Evolutionary conservation across 1,140 invertebrate genomes (phyloP).

Genomic region (Delia radicum): DNA sequence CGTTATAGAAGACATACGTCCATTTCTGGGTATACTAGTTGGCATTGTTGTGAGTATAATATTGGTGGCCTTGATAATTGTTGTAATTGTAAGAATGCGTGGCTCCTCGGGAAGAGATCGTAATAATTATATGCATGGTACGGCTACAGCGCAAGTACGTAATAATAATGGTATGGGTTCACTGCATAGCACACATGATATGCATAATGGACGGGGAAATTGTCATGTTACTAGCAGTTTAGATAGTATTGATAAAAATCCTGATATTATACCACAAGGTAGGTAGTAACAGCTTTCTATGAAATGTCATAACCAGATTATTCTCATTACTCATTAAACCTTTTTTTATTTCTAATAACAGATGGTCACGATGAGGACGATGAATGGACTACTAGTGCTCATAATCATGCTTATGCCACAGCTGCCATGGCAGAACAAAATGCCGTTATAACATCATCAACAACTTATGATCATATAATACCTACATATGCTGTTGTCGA

Average conservation of each 20-base stretch:
- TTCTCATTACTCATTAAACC: too few relatives aligned
- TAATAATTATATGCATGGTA: conserved; percentile 66
- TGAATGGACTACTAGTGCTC: conserved; percentile 53
- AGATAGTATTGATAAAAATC: conserved; percentile 74
- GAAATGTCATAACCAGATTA: too few relatives aligned
- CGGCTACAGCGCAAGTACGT: conserved; percentile 37
- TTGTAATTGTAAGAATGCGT: conserved; percentile 68
- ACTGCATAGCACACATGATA: conserved; percentile 44
- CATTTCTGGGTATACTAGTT: conserved; percentile 70
- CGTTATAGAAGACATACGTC: conserved; percentile 68
- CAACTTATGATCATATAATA: conserved; percentile 53
- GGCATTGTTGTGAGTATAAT: conserved; percentile 72
- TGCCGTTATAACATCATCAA: conserved; percentile 50
- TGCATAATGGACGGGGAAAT: conserved; percentile 52
- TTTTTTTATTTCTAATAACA: conserved; percentile 25
- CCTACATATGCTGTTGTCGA: conserved; percentile 54
- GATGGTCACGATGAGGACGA: conserved; percentile 52
- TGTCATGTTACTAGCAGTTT: conserved; percentile 60
- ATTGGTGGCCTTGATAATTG: conserved; percentile 70
- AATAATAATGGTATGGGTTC: conserved; percentile 40
- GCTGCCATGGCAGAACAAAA: conserved; percentile 53
- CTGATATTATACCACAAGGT: conserved; percentile 75
- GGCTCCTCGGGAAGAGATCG: conserved; percentile 65
- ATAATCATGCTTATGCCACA: conserved; percentile 51
- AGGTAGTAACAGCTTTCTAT: conserved; percentile 41